Evolutionary conservation across 2,113 vertebrate genomes (phyloP), one percentile per base, ranked within the genome.

Genomic region (Copsychus sechellarum): DNA sequence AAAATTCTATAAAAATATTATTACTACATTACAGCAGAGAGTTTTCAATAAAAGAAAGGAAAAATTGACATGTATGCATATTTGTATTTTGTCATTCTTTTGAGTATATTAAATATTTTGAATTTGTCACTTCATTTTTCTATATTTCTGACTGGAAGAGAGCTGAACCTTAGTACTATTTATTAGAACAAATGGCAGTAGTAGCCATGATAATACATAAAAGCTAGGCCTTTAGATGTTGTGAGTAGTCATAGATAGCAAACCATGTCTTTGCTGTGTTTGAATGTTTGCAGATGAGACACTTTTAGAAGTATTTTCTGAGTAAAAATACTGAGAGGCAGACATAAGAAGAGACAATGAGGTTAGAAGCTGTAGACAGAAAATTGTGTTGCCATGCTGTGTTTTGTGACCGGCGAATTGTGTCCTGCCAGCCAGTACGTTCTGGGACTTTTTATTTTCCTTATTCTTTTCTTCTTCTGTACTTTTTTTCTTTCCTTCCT

Each of bases 391-490:
- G 8, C 28, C 9, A 4, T 43, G 21, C 50, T 77, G 17, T 65
- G 6, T 76, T 50, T 50, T 50, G 24, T 88, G n/a, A 26, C 34
- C 16, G 5, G 24, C 0, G 0, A 53, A 53, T 48, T 67, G 9
- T 51, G 22, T 61, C 28, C 31, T 72, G 26, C 12, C 18, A 48
- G 18, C 77, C 62, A 85, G 6, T 34, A 40, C 0, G 0, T 71
- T 66, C 14, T n/a, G 43, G 28, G 11, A 3, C 21, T 57, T 76
- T 77, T 69, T 62, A 25, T 66, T 86, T 82, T 77, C 13, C 0
- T 72, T 72, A 29, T 18, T 43, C 7, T 74, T 73, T 73, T 79
- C 22, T 69, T 72, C 21, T 18, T 2, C 5, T 66, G 6, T 29
- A 61, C 10, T 17, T 31, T 84, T 78, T 36, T 19, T 53, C 11